phyloP scores from a whole-genome alignment of 2,888 invertebrate species.

The Elaeidobius kamerunicus region DNA sequence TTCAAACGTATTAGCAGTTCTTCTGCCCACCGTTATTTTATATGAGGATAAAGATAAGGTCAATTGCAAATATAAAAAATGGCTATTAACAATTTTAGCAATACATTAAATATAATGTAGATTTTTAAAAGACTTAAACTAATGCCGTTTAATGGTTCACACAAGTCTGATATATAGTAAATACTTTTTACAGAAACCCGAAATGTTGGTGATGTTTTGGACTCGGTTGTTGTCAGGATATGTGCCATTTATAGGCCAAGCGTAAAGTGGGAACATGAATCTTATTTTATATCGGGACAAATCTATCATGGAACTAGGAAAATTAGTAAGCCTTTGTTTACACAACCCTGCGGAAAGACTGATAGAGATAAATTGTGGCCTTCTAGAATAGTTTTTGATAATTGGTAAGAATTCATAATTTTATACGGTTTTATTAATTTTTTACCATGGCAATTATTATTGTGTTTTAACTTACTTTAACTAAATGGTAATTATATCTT shows the following conservation, averaged over 20 bases:
- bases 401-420: slow-evolving; percentile 62
- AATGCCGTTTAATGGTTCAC: too few relatives aligned
- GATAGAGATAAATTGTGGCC: slow-evolving; percentile 57
- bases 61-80: too few relatives aligned
- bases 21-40: too few relatives aligned
- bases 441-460: neutral
- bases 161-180: too few relatives aligned
- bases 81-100: too few relatives aligned
- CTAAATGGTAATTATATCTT: too few relatives aligned
- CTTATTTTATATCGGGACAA: slow-evolving; percentile 81
- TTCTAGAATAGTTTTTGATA: slow-evolving; percentile 80
- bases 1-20: too few relatives aligned
- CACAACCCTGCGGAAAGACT: slow-evolving; percentile 63
- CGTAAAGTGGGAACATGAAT: slow-evolving; percentile 76
- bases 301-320: slow-evolving; percentile 86
- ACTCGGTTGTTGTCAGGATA: slow-evolving; percentile 75
- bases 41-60: too few relatives aligned
- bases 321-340: slow-evolving; percentile 68
- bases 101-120: too few relatives aligned
- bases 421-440: too few relatives aligned
- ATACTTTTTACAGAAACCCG: slow-evolving; percentile 46
- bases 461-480: too few relatives aligned
- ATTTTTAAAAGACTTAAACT: too few relatives aligned
- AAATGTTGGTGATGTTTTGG: slow-evolving; percentile 67
- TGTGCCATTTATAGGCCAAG: slow-evolving; percentile 79